Evolutionary conservation across 2,888 invertebrate species (phyloP).

Genomic region (Pyrocoelia pectoralis): DNA sequence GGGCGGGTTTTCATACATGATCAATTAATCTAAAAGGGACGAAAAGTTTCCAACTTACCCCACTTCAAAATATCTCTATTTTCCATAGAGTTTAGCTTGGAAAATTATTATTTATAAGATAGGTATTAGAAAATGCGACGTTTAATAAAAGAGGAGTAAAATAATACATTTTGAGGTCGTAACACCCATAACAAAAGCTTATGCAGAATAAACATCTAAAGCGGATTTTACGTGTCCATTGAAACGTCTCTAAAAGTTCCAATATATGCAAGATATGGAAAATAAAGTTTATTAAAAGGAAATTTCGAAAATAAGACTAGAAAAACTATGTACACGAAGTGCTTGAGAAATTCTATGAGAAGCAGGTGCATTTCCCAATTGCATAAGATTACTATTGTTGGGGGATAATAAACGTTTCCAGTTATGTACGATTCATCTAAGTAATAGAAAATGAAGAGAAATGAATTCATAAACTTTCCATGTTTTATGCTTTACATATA

Average conservation of each 20-base stretch:
- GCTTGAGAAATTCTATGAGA: conserved; percentile 6
- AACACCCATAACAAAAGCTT: no score
- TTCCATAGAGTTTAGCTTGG: no score
- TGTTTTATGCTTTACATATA: neutral
- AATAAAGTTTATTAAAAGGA: neutral
- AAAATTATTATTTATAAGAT: no score
- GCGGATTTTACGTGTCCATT: neutral
- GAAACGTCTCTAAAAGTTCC: neutral
- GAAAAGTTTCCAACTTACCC: no score
- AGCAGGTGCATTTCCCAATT: conserved; percentile 31
- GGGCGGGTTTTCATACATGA: no score
- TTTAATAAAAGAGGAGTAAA: no score
- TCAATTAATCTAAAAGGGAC: no score
- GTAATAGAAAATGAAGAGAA: conserved; percentile 1
- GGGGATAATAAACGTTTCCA: conserved; percentile 1
- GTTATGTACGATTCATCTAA: conserved; percentile 5
- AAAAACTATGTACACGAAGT: neutral
- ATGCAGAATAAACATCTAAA: neutral
- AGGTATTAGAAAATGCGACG: no score
- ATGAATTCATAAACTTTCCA: neutral
- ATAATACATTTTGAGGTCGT: no score
- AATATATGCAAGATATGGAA: neutral
- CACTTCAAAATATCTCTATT: no score
- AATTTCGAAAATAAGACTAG: neutral
- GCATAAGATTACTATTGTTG: conserved; percentile 20